Evolutionary conservation across 2,113 vertebrate species (phyloP).

Genomic region (Lagopus muta): DNA sequence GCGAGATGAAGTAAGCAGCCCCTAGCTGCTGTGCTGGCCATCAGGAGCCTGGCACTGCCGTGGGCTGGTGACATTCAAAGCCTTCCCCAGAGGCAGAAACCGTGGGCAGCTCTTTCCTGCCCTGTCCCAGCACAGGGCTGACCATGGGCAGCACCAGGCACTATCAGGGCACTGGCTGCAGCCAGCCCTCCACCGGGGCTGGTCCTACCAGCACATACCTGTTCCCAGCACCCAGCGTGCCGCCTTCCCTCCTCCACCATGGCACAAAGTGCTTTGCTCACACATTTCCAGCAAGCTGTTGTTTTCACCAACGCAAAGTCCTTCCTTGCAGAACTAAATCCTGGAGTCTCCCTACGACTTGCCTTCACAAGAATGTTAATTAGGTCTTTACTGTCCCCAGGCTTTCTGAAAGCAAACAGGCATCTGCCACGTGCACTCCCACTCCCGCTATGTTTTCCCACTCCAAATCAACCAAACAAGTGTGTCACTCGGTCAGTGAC

Average conservation of each 20-base stretch:
- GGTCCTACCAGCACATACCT: background rate
- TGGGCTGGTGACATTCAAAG: background rate
- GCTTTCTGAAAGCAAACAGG: slow-evolving; percentile 58
- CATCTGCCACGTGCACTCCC: slow-evolving; percentile 54
- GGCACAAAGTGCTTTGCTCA: slow-evolving; percentile 16
- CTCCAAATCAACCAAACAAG: slow-evolving; percentile 52
- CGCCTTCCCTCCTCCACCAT: background rate
- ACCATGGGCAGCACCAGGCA: fast-evolving
- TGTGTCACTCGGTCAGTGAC: slow-evolving; percentile 59
- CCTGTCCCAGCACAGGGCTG: background rate
- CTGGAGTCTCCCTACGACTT: slow-evolving; percentile 29
- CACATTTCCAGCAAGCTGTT: slow-evolving; percentile 48
- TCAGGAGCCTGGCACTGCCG: fast-evolving
- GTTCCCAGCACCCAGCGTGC: background rate
- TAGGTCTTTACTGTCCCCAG: slow-evolving; percentile 55
- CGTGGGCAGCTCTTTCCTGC: background rate
- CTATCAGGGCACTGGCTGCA: background rate
- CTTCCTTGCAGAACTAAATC: slow-evolving; percentile 15
- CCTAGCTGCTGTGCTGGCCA: background rate
- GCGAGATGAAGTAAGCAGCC: background rate
- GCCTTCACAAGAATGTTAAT: slow-evolving; percentile 58
- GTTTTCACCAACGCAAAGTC: slow-evolving; percentile 9
- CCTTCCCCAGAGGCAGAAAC: background rate
- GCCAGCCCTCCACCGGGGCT: fast-evolving
- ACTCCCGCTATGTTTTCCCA: slow-evolving; percentile 26